Evolutionary conservation across 2,797 vertebrate genomes (phyloP).

Genomic region (Acomys russatus): DNA sequence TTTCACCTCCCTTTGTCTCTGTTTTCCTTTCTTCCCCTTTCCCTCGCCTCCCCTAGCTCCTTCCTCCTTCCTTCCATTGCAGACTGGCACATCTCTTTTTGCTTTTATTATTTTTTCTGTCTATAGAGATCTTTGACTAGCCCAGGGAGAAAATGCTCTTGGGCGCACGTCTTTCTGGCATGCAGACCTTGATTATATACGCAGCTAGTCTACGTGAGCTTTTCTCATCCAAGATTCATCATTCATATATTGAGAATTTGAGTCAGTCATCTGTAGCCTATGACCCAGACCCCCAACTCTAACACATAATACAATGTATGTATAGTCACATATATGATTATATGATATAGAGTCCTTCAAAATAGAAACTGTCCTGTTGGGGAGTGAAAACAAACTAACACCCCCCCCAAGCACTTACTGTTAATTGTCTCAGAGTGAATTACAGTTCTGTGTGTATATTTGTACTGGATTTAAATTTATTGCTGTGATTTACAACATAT

Average conservation of each 20-base stretch:
- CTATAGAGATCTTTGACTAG: neutral
- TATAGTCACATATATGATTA: neutral
- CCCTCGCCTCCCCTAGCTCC: rapidly evolving
- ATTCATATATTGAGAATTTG: neutral
- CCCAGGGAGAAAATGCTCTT: constrained; percentile 20
- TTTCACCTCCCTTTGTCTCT: neutral
- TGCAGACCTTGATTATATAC: constrained; percentile 16
- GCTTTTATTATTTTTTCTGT: neutral
- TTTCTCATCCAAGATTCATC: neutral
- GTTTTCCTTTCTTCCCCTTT: neutral
- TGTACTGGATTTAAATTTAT: constrained; percentile 56
- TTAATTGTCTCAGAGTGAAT: constrained; percentile 53
- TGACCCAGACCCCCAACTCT: neutral
- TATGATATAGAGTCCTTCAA: neutral
- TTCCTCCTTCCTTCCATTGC: no score
- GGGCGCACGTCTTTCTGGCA: constrained; percentile 4
- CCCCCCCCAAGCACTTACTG: constrained; percentile 17
- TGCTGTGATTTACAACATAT: constrained; percentile 49
- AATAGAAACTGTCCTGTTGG: constrained; percentile 20
- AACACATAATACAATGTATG: neutral
- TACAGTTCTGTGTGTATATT: constrained; percentile 37
- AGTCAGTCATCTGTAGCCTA: constrained; percentile 22
- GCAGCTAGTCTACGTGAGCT: constrained; percentile 7
- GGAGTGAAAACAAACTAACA: neutral
- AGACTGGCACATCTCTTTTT: neutral